Percentiles rank a stretch among this genome's conserved stretches.
These are phyloP conservation scores for Dipodomys stephensi DNA, from an alignment of 2,113 vertebrate species.

Conservation along the genomic window DNA sequence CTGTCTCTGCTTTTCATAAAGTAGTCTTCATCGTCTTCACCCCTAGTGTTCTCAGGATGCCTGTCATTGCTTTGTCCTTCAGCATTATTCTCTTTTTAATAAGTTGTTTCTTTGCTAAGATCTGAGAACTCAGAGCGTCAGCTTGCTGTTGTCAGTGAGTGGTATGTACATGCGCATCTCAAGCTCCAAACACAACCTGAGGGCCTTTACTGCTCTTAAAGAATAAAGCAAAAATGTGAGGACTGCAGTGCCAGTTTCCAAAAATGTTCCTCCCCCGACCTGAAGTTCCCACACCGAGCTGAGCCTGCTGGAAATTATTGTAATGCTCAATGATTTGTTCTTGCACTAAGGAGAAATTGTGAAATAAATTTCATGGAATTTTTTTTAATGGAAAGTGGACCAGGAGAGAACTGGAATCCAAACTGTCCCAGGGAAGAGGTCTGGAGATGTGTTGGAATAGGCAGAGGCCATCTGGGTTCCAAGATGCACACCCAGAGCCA, in stretches of 20 bases:
- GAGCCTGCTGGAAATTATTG: background rate
- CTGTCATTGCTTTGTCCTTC: background rate
- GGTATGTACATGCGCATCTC: background rate
- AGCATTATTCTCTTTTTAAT: background rate
- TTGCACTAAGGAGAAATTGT: background rate
- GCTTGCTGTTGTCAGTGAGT: background rate
- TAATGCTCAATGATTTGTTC: background rate
- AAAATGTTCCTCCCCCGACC: background rate
- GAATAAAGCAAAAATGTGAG: background rate
- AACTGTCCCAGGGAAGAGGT: background rate
- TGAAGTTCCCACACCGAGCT: background rate
- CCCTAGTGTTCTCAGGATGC: background rate
- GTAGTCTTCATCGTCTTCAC: background rate
- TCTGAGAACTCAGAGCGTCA: conserved; percentile 6
- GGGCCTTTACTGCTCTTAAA: background rate
- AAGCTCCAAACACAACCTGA: background rate
- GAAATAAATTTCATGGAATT: background rate
- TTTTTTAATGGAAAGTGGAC: background rate
- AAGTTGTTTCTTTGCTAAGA: background rate
- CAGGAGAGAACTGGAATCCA: background rate
- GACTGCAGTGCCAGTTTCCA: background rate
- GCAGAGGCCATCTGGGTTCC: background rate
- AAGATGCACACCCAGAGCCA: background rate
- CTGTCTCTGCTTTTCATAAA: background rate
- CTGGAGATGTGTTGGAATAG: background rate